phyloP scores from a whole-genome alignment of 1,140 invertebrate species.

The Bactericera cockerelli region DNA sequence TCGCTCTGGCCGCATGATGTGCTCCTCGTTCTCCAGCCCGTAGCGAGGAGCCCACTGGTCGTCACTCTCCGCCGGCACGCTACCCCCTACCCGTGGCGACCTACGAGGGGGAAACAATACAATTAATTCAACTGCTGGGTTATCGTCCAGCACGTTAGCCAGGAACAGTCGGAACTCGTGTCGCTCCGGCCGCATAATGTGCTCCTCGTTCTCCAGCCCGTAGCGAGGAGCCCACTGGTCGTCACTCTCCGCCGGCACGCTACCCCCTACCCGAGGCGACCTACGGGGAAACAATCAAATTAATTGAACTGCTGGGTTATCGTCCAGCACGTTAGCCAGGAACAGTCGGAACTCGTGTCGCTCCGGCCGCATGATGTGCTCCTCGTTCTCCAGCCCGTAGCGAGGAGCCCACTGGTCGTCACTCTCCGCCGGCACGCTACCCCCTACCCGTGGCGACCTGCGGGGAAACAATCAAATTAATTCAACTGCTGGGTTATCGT shows the following conservation, averaged over 20 bases:
- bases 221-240: neutral
- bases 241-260: too few species aligned
- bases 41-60: neutral
- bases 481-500: too few species aligned
- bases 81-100: too few species aligned
- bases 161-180: slow-evolving; percentile 1
- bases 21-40: slow-evolving; percentile 1
- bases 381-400: neutral
- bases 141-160: neutral
- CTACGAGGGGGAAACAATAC: too few species aligned
- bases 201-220: slow-evolving; percentile 1
- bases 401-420: neutral
- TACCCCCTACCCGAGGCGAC: too few species aligned
- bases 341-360: neutral
- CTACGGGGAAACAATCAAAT: too few species aligned
- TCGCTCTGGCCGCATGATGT: neutral
- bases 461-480: too few species aligned
- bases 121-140: too few species aligned
- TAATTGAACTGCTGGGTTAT: too few species aligned
- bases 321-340: neutral
- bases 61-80: too few species aligned
- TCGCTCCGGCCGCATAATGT: neutral
- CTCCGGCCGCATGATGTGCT: neutral
- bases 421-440: too few species aligned
- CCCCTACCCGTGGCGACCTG: too few species aligned